phyloP scores from a whole-genome alignment of 2,113 vertebrate genomes.

The Numida meleagris region DNA sequence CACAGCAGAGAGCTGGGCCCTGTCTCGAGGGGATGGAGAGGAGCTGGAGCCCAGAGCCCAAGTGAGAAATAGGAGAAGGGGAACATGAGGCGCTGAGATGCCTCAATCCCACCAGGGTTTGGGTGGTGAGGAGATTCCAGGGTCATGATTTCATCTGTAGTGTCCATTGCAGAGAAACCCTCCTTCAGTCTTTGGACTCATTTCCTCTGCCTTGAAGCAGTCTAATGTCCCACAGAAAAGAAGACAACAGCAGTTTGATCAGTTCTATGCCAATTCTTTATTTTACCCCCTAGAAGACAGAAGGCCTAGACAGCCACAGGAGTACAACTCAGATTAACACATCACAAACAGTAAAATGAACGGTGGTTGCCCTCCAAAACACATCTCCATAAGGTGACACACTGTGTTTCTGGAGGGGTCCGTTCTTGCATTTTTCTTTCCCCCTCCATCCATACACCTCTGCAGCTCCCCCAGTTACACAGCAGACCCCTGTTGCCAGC shows the following conservation, averaged over 20 bases:
- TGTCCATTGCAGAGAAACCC: background rate
- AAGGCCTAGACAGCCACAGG: background rate
- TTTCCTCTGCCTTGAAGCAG: background rate
- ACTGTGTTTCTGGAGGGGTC: background rate
- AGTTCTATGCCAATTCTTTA: background rate
- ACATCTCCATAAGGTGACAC: background rate
- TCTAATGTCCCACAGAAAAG: background rate
- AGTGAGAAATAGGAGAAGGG: background rate
- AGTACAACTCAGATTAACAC: background rate
- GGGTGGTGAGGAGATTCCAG: background rate
- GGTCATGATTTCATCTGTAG: background rate
- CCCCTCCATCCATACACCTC: background rate
- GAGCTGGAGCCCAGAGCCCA: background rate
- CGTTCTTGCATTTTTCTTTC: background rate
- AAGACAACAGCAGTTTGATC: background rate
- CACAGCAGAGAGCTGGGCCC: background rate
- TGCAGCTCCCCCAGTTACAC: background rate
- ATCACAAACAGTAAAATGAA: background rate
- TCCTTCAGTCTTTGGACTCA: background rate
- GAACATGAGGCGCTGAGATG: background rate
- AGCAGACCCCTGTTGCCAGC: background rate
- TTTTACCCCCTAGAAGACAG: background rate
- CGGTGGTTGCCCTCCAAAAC: background rate
- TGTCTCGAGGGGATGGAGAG: background rate
- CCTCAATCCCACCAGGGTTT: background rate